Conservation (phyloP, 1,140 invertebrate species). For the Zelostemma sp. region DNA sequence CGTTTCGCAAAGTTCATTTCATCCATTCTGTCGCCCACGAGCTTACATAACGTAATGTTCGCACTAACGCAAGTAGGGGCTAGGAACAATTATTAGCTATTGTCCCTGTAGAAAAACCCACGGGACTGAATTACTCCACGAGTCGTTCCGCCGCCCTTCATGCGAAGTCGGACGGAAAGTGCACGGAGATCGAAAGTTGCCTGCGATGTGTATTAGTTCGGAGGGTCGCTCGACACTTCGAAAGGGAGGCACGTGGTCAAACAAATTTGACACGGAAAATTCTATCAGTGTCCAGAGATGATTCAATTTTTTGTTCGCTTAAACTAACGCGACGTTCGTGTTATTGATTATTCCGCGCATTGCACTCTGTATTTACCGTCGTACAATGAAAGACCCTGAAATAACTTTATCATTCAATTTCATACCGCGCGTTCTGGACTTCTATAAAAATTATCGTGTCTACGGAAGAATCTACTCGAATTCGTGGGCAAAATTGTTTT, state of each 20-base stretch:
- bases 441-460: too few species aligned
- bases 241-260: conserved; percentile 37
- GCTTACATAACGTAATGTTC: conserved; percentile 49
- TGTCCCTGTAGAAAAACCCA: conserved; percentile 57
- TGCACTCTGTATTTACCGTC: too few species aligned
- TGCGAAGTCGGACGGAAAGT: conserved; percentile 16
- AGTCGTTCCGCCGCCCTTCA: conserved; percentile 23
- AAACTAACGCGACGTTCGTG: conserved; percentile 5
- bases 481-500: too few species aligned
- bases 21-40: conserved; percentile 49
- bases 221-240: conserved; percentile 19
- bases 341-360: conserved; percentile 31
- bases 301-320: conserved; percentile 25
- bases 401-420: too few species aligned
- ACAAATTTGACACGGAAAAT: conserved; percentile 41
- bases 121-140: conserved; percentile 56
- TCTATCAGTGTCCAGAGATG: conserved; percentile 35
- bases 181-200: conserved; percentile 2
- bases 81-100: conserved; percentile 67
- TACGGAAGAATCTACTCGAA: too few species aligned
- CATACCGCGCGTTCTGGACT: too few species aligned
- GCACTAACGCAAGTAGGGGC: conserved; percentile 36
- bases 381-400: too few species aligned
- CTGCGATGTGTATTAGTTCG: neutral
- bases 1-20: conserved; percentile 45